Evolutionary conservation across 2,797 vertebrate genomes (phyloP).

Genomic region (Moxostoma hubbsi): DNA sequence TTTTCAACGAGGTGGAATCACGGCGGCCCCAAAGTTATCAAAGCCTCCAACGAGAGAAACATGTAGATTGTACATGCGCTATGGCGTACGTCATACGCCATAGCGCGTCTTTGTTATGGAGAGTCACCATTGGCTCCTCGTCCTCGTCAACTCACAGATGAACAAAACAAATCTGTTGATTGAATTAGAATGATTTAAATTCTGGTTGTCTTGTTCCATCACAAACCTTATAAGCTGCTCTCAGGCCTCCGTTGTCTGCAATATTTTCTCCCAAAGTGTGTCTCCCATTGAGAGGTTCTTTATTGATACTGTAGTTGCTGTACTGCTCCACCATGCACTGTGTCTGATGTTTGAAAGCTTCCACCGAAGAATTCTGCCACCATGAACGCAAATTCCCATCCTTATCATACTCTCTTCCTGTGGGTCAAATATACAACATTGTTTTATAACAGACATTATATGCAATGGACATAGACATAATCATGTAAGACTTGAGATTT

Average conservation of each 20-base stretch:
- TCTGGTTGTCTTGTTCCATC: slow-evolving; percentile 1
- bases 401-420: slow-evolving; percentile 95
- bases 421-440: not conserved
- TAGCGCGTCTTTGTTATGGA: slow-evolving; percentile 32
- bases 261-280: slow-evolving; percentile 98
- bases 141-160: slow-evolving; percentile 17
- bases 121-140: slow-evolving; percentile 30
- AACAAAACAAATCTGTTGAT: slow-evolving; percentile 16
- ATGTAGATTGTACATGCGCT: slow-evolving; percentile 36
- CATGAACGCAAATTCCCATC: slow-evolving; percentile 95
- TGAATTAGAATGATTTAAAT: slow-evolving; percentile 22
- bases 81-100: slow-evolving; percentile 12
- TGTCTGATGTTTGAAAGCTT: slow-evolving; percentile 93
- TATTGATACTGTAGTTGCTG: slow-evolving; percentile 88
- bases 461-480: not conserved
- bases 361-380: slow-evolving; percentile 97
- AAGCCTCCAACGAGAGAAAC: slow-evolving; percentile 38
- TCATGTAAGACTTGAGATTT: not conserved
- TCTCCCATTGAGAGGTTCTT: slow-evolving; percentile 89
- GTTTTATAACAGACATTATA: slow-evolving; percentile 11
- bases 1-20: slow-evolving; percentile 59
- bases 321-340: slow-evolving; percentile 96
- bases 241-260: slow-evolving; percentile 95
- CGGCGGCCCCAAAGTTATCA: slow-evolving; percentile 1
- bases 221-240: slow-evolving; percentile 91